Percentiles rank a stretch among this genome's conserved stretches.
Evolutionary conservation across 2,888 invertebrate genomes (phyloP).

Genomic region (Stenurella melanura): DNA sequence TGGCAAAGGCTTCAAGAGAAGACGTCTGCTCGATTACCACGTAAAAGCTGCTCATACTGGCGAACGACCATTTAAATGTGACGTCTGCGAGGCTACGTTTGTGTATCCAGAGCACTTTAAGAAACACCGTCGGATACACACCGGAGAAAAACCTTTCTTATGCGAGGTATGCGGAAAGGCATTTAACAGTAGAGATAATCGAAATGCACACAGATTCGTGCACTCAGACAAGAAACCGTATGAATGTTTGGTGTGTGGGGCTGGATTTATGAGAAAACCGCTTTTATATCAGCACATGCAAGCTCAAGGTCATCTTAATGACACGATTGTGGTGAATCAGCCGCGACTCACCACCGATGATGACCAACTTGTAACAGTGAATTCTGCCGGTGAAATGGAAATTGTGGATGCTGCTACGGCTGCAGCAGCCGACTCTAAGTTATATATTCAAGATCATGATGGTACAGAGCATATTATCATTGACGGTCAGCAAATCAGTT

Average conservation of each 20-base stretch:
- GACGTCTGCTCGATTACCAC: conserved; percentile 86
- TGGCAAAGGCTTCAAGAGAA: conserved; percentile 83
- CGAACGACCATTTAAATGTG: conserved; percentile 85
- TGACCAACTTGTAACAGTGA: conserved; percentile 73
- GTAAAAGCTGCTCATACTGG: conserved; percentile 88
- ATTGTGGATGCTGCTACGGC: conserved; percentile 62
- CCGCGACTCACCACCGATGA: conserved; percentile 80
- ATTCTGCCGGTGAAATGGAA: conserved; percentile 70
- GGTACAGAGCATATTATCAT: conserved; percentile 71
- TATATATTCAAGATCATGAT: conserved; percentile 76
- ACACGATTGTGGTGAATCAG: conserved; percentile 89
- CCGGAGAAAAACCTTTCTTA: conserved; percentile 83
- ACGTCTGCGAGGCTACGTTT: conserved; percentile 84
- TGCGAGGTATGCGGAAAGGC: conserved; percentile 86
- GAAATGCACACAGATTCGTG: conserved; percentile 89
- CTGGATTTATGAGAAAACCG: conserved; percentile 90
- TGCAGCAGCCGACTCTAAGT: conserved; percentile 69
- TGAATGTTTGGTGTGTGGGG: conserved; percentile 87
- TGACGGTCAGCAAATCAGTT: conserved; percentile 70
- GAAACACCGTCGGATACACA: conserved; percentile 86
- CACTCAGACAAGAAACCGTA: conserved; percentile 92
- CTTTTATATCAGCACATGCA: conserved; percentile 86
- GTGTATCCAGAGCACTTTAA: conserved; percentile 89
- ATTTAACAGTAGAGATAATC: conserved; percentile 89
- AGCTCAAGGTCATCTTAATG: conserved; percentile 83